Percentiles rank a stretch among this genome's conserved stretches.
phyloP scores from a whole-genome alignment of 2,888 invertebrate species.

The Acrobasis repandana region DNA sequence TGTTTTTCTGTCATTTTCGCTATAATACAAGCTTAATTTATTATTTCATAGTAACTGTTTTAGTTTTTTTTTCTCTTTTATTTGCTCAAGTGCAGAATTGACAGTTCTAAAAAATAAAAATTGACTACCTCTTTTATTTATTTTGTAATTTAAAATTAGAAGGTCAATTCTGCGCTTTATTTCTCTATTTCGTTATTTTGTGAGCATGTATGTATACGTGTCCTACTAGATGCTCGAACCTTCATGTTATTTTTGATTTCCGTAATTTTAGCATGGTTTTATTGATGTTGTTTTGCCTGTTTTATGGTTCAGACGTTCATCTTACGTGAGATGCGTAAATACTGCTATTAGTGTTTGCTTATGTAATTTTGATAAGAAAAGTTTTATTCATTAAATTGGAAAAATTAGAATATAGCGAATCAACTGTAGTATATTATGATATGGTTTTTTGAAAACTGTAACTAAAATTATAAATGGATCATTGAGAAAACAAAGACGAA shows the following conservation, averaged over 20 bases:
- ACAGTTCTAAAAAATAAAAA: slow-evolving; percentile 27
- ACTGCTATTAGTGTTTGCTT: not conserved
- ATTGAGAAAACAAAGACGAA: no score
- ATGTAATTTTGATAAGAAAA: not conserved
- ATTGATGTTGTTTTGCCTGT: slow-evolving; percentile 68
- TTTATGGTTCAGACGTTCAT: slow-evolving; percentile 49
- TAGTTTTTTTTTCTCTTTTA: slow-evolving; percentile 47
- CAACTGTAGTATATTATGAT: no score
- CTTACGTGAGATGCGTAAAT: slow-evolving; percentile 4
- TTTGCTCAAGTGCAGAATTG: slow-evolving; percentile 37
- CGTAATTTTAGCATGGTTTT: slow-evolving; percentile 67
- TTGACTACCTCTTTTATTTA: no score
- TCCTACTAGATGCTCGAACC: slow-evolving; percentile 71
- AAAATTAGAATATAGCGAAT: not conserved
- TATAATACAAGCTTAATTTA: slow-evolving; percentile 69
- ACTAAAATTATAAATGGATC: no score
- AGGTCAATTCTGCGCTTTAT: slow-evolving; percentile 39
- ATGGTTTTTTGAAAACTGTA: no score
- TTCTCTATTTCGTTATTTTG: slow-evolving; percentile 41
- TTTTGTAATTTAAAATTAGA: not conserved
- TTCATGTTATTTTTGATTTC: slow-evolving; percentile 57
- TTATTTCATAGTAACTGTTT: slow-evolving; percentile 68
- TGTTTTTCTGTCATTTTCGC: slow-evolving; percentile 68
- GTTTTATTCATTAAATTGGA: not conserved
- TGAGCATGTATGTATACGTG: slow-evolving; percentile 70